A percentile compares a stretch with the other conserved stretches of the same genome.
Conservation (phyloP, 1,140 invertebrate species). For the Amyelois transitella region DNA sequence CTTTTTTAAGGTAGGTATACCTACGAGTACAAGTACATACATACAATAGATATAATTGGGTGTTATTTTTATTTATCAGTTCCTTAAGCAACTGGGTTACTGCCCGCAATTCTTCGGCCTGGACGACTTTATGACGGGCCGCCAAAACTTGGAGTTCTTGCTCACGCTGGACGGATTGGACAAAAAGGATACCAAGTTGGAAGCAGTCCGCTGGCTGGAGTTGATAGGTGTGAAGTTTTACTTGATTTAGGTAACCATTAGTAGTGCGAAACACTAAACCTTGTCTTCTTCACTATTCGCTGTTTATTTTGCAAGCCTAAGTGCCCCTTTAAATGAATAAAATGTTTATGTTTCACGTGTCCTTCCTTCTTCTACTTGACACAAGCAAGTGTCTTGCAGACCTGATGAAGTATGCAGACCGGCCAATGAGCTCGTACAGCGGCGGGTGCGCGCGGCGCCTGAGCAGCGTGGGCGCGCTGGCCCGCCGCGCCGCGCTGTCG, state of each 20-base stretch:
- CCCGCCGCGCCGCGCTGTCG: slow-evolving; percentile 45
- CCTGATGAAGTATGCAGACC: slow-evolving; percentile 27
- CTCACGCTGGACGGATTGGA: slow-evolving; percentile 83
- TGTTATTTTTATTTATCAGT: background rate
- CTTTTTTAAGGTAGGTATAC: too few species aligned
- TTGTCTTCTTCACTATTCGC: too few species aligned
- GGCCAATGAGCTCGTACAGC: slow-evolving; percentile 35
- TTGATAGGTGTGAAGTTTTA: slow-evolving; percentile 69
- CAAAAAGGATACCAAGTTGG: slow-evolving; percentile 65
- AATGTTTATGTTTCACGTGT: too few species aligned
- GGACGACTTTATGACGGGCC: slow-evolving; percentile 85
- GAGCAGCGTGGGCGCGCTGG: slow-evolving; percentile 84
- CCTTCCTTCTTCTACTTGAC: too few species aligned
- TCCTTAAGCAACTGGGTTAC: slow-evolving; percentile 79
- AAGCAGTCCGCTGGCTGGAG: slow-evolving; percentile 74
- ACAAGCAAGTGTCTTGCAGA: slow-evolving; percentile 16
- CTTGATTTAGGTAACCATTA: too few species aligned
- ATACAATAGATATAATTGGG: too few species aligned
- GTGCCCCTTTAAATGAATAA: too few species aligned
- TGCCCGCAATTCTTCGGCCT: slow-evolving; percentile 91
- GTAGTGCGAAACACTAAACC: too few species aligned
- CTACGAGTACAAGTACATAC: too few species aligned
- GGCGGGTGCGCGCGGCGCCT: slow-evolving; percentile 90
- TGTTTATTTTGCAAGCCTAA: too few species aligned
- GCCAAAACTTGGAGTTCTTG: slow-evolving; percentile 85